Conservation (phyloP, 2,888 invertebrate genomes). For the Vanessa cardui region DNA sequence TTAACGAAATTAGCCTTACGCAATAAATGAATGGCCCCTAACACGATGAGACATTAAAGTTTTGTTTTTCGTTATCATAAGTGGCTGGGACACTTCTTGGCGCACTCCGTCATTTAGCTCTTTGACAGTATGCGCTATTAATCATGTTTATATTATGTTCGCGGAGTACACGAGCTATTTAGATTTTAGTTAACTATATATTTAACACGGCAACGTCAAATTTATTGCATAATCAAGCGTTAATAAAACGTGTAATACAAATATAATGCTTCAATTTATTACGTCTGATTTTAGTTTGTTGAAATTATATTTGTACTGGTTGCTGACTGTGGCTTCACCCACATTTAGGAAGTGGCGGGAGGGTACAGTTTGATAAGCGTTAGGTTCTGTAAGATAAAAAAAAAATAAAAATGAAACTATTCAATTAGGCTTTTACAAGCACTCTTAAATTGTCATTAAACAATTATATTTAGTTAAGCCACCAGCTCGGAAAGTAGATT, state of each 20-base stretch:
- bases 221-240: constrained; percentile 6
- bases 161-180: constrained; percentile 14
- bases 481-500: too few species aligned
- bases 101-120: constrained; percentile 37
- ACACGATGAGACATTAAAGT: constrained; percentile 1
- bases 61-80: constrained; percentile 16
- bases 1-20: too few species aligned
- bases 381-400: too few species aligned
- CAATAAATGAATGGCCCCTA: too few species aligned
- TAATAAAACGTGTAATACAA: constrained; percentile 3
- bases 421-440: too few species aligned
- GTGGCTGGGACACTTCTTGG: constrained; percentile 20
- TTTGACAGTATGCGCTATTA: constrained; percentile 38
- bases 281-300: neutral
- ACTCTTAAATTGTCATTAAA: too few species aligned
- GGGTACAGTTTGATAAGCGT: too few species aligned
- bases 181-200: constrained; percentile 13
- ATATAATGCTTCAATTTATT: constrained; percentile 10
- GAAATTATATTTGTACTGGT: neutral
- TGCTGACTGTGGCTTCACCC: too few species aligned
- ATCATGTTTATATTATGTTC: constrained; percentile 33
- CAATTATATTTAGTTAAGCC: too few species aligned
- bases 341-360: too few species aligned
- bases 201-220: constrained; percentile 28
- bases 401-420: too few species aligned